Evolutionary conservation across 2,113 vertebrate genomes (phyloP).

Genomic region (Cochlearius cochlearius): DNA sequence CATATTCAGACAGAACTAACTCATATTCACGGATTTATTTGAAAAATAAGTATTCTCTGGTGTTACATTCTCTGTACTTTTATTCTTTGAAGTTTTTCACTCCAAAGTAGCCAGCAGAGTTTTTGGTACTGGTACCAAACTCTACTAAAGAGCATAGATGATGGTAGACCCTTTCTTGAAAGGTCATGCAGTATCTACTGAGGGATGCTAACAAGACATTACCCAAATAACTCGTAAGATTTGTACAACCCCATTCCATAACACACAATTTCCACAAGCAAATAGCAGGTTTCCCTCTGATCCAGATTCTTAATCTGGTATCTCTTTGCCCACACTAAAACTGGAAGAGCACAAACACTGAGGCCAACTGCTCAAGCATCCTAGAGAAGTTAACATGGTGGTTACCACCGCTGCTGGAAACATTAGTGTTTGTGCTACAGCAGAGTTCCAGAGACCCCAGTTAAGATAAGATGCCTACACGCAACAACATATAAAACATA

Average conservation of each 20-base stretch:
- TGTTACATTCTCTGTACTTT: background rate
- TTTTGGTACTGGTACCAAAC: background rate
- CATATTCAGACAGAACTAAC: background rate
- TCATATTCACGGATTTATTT: background rate
- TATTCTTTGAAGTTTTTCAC: background rate
- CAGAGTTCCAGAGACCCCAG: background rate
- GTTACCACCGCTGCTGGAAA: background rate
- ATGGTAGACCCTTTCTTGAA: background rate
- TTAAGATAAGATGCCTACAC: background rate
- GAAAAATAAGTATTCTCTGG: background rate
- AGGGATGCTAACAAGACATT: background rate
- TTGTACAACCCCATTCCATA: background rate
- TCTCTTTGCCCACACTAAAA: background rate
- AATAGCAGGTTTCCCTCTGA: background rate
- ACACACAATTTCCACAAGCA: background rate
- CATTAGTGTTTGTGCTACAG: background rate
- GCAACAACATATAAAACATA: background rate
- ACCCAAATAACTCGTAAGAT: background rate
- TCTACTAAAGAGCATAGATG: background rate
- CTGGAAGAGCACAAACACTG: background rate
- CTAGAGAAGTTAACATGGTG: background rate
- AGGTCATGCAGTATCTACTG: background rate
- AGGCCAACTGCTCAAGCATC: background rate
- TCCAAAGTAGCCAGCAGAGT: background rate
- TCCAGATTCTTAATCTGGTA: background rate